phyloP scores from a whole-genome alignment of 1,140 invertebrate genomes.

The Bombus pyrosoma region DNA sequence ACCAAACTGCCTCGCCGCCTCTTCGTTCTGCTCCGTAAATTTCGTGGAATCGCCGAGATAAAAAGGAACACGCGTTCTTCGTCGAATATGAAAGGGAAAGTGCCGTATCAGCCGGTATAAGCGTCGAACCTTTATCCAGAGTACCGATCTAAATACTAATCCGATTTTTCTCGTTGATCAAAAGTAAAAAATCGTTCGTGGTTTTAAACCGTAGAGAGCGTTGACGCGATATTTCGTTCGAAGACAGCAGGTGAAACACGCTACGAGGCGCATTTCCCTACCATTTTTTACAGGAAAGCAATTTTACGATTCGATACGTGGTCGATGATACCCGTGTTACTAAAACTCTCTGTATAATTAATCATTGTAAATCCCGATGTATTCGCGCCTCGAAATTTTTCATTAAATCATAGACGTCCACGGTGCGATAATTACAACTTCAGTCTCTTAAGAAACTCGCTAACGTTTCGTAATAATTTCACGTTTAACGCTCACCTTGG shows the following conservation, averaged over 20 bases:
- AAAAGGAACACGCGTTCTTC: not conserved
- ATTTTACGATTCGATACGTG: not conserved
- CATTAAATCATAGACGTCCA: too few relatives aligned
- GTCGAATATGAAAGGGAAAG: slow-evolving; percentile 32
- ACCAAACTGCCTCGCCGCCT: slow-evolving; percentile 45
- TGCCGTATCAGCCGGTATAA: not conserved
- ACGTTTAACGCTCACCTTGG: not conserved
- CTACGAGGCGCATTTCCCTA: too few relatives aligned
- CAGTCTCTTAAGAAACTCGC: not conserved
- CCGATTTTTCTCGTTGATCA: too few relatives aligned
- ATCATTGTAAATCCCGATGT: not conserved
- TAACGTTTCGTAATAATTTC: not conserved
- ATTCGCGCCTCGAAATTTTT: too few relatives aligned
- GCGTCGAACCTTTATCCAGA: not conserved
- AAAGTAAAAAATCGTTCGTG: too few relatives aligned
- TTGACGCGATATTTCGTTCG: not conserved
- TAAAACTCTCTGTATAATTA: not conserved
- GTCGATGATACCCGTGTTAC: not conserved
- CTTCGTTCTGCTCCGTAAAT: slow-evolving; percentile 63
- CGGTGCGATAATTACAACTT: too few relatives aligned
- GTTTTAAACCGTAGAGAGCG: too few relatives aligned
- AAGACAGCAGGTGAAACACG: not conserved
- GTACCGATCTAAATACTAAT: too few relatives aligned
- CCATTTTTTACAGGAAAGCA: not conserved
- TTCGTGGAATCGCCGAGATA: slow-evolving; percentile 56